Base-by-base conservation (phyloP, 2,888 invertebrate species). In the Ochlodes sylvanus region DNA sequence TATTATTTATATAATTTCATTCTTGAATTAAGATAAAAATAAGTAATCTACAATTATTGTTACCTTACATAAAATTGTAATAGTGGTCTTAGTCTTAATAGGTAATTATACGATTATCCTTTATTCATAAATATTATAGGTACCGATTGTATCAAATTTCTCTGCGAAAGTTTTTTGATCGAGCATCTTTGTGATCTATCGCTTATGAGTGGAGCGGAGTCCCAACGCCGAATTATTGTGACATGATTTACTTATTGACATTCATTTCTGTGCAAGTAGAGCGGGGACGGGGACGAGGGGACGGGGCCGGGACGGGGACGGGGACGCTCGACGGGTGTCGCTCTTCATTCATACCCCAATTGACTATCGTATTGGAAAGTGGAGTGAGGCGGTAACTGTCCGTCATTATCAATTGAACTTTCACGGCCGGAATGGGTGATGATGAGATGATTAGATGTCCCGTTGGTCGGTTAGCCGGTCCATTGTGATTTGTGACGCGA, bases 181-280 rank as follows among this genome's bases (percentile, higher is more conserved):
- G 41, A 41, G 10, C 6, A 17, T 12, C 2, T 47, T 47, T 47
- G 5, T 2, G 17, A 9, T 19, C 38, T 42, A 52, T 27, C 41
- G 14, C n/a, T 15, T 27, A 27, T 12, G 10, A 41, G 21, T 27
- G 63, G 54, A 54, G 52, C 27, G 17, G 15, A 27, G 14, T 10
- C 42, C 14, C 12, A 52, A 54, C 9, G 34, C 42, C 56, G 55
- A 63, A 63, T 63, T 63, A 56, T 63, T 34, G 63, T 69, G 65
- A 62, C 70, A 72, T 69, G 70, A 69, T 66, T 68, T 58, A 61
- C 66, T 64, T 56, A 55, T 70, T 65, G 62, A 21, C 21, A 69
- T 64, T 38, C 52, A 66, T 69, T 56, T 64, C 55, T 62, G 58
- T 64, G 57, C 27, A 62, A 64, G 66, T 44, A 27, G 52, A 62